Conservation (phyloP, 2,888 invertebrate species). For the Drosophila flavopinicola region DNA sequence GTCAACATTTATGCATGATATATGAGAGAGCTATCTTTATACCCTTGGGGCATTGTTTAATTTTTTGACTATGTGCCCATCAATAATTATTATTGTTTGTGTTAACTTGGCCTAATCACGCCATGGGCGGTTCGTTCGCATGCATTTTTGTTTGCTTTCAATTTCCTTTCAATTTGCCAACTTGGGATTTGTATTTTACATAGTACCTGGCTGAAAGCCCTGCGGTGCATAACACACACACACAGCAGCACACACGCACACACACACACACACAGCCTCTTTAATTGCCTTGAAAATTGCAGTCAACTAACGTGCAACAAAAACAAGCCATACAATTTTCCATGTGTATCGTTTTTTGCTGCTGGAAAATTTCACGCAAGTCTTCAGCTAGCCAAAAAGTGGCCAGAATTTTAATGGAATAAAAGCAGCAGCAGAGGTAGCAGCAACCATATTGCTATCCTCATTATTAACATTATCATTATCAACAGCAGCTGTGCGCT, state of each 20-base stretch:
- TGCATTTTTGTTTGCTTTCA: conserved; percentile 44
- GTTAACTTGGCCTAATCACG: conserved; percentile 19
- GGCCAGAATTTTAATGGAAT: conserved; percentile 27
- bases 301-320: conserved; percentile 1
- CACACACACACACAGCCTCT: conserved; percentile 9
- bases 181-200: conserved; percentile 12
- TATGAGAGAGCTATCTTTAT: conserved; percentile 1
- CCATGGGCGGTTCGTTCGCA: conserved; percentile 8
- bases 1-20: conserved; percentile 28
- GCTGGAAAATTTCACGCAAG: conserved; percentile 9
- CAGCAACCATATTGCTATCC: conserved; percentile 8
- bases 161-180: conserved; percentile 42
- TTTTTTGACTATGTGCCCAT: conserved; percentile 6
- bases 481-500: conserved; percentile 4
- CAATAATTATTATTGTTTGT: conserved; percentile 34
- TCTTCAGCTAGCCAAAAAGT: conserved; percentile 35
- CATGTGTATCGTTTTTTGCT: background rate
- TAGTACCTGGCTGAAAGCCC: background rate
- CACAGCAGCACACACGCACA: background rate
- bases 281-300: conserved; percentile 66
- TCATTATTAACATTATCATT: conserved; percentile 1
- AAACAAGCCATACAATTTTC: conserved; percentile 6
- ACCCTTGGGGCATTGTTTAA: conserved; percentile 9
- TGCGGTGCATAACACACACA: background rate
- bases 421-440: conserved; percentile 10